Evolutionary conservation across 92 coral and sea anemone species (phyloP).

Genomic region (Montipora capitata): DNA sequence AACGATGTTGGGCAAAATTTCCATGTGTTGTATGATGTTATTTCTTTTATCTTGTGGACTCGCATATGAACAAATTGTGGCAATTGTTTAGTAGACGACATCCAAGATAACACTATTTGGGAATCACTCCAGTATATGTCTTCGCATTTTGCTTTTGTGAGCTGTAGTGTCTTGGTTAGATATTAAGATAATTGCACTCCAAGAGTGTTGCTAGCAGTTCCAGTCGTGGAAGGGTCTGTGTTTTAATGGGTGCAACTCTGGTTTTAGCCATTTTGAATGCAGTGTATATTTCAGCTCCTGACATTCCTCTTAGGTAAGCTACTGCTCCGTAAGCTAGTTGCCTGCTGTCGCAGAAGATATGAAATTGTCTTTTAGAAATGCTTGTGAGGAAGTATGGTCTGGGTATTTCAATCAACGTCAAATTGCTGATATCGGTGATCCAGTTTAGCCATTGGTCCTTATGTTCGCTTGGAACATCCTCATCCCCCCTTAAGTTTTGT

Average conservation of each 20-base stretch:
- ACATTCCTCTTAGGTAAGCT: slow-evolving; percentile 57
- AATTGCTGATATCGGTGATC: slow-evolving; percentile 26
- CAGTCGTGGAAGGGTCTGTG: slow-evolving; percentile 55
- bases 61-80: slow-evolving; percentile 47
- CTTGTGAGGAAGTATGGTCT: slow-evolving; percentile 48
- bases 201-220: slow-evolving; percentile 56
- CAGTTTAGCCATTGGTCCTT: neutral
- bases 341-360: slow-evolving; percentile 64
- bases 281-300: slow-evolving; percentile 8
- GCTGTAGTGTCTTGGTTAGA: slow-evolving; percentile 20
- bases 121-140: slow-evolving; percentile 63
- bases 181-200: slow-evolving; percentile 20
- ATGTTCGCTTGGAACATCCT: slow-evolving; percentile 30
- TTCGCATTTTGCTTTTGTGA: slow-evolving; percentile 41
- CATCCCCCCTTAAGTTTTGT: slow-evolving; percentile 46
- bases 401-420: slow-evolving; percentile 20
- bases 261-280: slow-evolving; percentile 56
- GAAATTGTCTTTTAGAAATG: slow-evolving; percentile 34
- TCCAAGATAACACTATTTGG: slow-evolving; percentile 67
- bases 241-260: slow-evolving; percentile 55
- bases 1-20: slow-evolving; percentile 50
- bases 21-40: slow-evolving; percentile 47
- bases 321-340: slow-evolving; percentile 70
- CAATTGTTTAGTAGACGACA: slow-evolving; percentile 53
- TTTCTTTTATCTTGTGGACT: slow-evolving; percentile 55